Base-by-base conservation (phyloP, 2,888 invertebrate genomes). In the Brachyptera putata region DNA sequence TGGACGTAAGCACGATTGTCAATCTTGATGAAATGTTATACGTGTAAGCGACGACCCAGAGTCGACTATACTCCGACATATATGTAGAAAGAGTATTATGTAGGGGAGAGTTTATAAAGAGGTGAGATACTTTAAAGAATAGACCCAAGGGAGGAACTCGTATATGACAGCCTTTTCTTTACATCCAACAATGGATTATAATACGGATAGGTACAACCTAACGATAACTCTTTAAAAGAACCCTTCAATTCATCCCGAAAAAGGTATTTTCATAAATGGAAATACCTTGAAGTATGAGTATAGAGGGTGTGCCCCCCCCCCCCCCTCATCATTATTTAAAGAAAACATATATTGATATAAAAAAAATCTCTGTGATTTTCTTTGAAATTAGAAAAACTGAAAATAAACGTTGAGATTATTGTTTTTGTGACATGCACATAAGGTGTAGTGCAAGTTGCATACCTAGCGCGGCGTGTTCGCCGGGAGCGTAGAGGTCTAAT, bases 231-330 rank as follows among this genome's bases (percentile, higher is more conserved):
- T 46, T 46, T 11, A 24, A n/a, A 22, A 21, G 21, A 46, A 46
- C n/a, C 21, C 24, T 24, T 21, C 46, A 46, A 46, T n/a, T n/a
- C n/a, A n/a, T n/a, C n/a, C n/a, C n/a, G n/a, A n/a, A n/a, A n/a
- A n/a, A n/a, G n/a, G n/a, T n/a, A n/a, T n/a, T n/a, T n/a, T 46
- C n/a, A 24, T 24, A 46, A 46, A 46, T 46, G 46, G 46, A 46
- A 46, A 46, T 46, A 46, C 46, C 46, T 46, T 46, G 46, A 46
- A n/a, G n/a, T n/a, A n/a, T n/a, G 5, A 30, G 5, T 18, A 36
- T 36, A 34, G 53, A 34, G 53, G 53, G 53, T 53, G 53, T 53
- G 53, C 36, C 53, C 21, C 24, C 22, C n/a, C n/a, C n/a, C n/a
- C n/a, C n/a, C n/a, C n/a, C n/a, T 41, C 16, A 16, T 22, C 24